Evolutionary conservation across 2,797 vertebrate species (phyloP), one percentile per base, ranked within the genome.

Genomic region (Neostethus bicornis): DNA sequence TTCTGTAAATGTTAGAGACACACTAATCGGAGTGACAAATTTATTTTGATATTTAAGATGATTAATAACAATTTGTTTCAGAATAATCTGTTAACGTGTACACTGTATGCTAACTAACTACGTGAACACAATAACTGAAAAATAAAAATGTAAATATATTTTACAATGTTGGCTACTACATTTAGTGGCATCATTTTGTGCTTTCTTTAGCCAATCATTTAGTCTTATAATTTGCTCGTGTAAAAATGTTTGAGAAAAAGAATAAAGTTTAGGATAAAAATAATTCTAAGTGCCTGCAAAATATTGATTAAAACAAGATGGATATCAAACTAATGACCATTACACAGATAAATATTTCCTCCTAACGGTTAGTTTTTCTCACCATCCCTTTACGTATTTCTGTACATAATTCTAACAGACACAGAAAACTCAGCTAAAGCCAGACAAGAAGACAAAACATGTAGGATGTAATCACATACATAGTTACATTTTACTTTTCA

Each of bases 241-340:
- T 45, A 24, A 52, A 64, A 59, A 28, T 17, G 46, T 12, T 4
- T 17, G 17, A 9, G 19, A 20, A 14, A 31, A 14, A 3, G 11
- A 21, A 19, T 14, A 7, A 16, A 8, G 8, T 48, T 49, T 32
- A 49, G n/a, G 14, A 17, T 42, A 26, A 7, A 34, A 35, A 23
- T 17, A 31, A 60, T 20, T 12, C 60, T 11, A 50, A 65, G 38
- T 39, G 20, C 4, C 12, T 31, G 6, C 41, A 39, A 4, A 45
- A 38, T 6, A 38, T 19, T 9, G 8, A 23, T 43, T 28, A 17
- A 28, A 14, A 10, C 4, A 21, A n/a, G n/a, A 39, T 8, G 38
- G 4, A 5, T 6, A 17, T 5, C 2, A 32, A 32, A 32, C 3
- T 11, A n/a, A 1, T 32, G n/a, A 34, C 32, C 3, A 4, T 7